Conservation (phyloP, 2,113 vertebrate species). For the Poicephalus meyeri region DNA sequence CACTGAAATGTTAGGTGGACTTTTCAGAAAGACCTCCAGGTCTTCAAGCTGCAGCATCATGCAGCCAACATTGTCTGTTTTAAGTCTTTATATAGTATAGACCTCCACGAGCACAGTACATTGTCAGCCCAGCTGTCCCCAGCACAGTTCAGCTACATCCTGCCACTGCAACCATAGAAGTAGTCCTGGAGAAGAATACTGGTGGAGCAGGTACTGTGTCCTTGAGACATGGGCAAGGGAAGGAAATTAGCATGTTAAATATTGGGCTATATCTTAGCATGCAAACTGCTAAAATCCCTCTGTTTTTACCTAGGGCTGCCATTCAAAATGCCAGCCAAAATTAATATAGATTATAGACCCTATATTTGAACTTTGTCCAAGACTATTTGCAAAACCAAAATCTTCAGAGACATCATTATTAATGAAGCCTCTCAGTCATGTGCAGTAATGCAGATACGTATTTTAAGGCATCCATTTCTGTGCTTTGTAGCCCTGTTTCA, state of each 20-base stretch:
- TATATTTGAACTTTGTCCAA: not conserved
- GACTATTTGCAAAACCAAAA: not conserved
- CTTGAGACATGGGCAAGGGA: not conserved
- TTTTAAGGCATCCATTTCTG: not conserved
- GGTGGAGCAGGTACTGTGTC: not conserved
- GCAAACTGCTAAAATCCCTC: not conserved
- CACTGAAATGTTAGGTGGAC: not conserved
- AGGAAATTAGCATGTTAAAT: not conserved
- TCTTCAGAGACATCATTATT: constrained; percentile 10
- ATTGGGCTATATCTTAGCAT: not conserved
- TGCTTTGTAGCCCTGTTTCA: constrained; percentile 15
- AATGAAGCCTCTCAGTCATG: not conserved
- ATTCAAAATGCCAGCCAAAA: not conserved
- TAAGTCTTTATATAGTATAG: not conserved
- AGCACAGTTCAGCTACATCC: not conserved
- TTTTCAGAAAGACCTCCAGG: not conserved
- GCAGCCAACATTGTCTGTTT: not conserved
- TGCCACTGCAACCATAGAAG: not conserved
- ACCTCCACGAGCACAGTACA: not conserved
- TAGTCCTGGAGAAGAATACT: not conserved
- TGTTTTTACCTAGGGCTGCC: not conserved
- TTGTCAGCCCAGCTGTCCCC: not conserved
- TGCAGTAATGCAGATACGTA: not conserved
- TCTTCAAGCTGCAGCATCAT: not conserved
- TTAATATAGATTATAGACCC: not conserved